Conservation (phyloP, 53 echinoderm and acorn worm species). For the Temnopleurus reevesii region DNA sequence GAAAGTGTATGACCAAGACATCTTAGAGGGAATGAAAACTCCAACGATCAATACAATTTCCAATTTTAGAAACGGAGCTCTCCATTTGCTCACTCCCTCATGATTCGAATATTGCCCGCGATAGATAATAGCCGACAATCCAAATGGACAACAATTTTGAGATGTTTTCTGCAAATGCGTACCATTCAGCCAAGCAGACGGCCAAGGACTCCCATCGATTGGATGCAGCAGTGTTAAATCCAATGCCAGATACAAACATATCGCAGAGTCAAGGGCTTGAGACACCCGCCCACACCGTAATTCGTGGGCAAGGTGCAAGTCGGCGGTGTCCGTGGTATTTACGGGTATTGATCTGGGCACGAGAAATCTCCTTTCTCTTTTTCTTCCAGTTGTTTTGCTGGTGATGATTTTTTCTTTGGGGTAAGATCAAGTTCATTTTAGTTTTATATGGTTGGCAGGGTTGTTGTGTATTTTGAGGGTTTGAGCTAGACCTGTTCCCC, state of each 20-base stretch:
- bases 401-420: too few species aligned
- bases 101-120: not conserved
- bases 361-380: not conserved
- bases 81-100: too few species aligned
- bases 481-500: too few species aligned
- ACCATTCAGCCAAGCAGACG: not conserved
- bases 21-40: too few species aligned
- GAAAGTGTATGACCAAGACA: too few species aligned
- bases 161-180: constrained; percentile 15
- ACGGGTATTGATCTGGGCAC: constrained; percentile 10
- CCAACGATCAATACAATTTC: too few species aligned
- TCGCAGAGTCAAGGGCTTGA: constrained; percentile 27
- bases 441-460: too few species aligned
- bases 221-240: constrained; percentile 13
- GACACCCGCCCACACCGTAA: constrained; percentile 38
- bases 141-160: constrained; percentile 20
- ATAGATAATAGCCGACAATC: constrained; percentile 12
- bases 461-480: too few species aligned
- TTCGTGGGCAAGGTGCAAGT: not conserved
- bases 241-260: constrained; percentile 16
- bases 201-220: constrained; percentile 35
- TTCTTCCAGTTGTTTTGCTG: too few species aligned
- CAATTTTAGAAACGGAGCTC: too few species aligned
- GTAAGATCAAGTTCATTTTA: too few species aligned
- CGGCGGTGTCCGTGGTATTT: constrained; percentile 43